Conservation (phyloP, 1,140 invertebrate species). For the Sycobia sp. region DNA sequence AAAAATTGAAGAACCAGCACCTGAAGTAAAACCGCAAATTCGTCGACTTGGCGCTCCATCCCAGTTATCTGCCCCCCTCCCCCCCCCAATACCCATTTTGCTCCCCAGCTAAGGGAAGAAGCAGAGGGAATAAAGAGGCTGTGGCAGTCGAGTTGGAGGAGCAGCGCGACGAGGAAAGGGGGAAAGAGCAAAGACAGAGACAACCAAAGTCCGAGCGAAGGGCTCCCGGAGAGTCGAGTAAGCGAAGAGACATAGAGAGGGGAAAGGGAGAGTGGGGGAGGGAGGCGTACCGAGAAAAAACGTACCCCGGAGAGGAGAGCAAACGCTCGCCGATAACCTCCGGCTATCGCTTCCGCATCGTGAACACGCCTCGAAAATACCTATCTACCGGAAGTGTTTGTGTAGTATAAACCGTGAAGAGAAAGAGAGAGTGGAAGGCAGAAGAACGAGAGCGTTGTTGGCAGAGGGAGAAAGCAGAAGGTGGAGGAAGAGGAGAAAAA, state of each 20-base stretch:
- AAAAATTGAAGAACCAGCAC: no score
- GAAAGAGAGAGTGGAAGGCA: no score
- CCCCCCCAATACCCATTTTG: no score
- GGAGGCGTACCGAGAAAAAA: slow-evolving; percentile 3
- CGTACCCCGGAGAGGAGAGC: slow-evolving; percentile 19
- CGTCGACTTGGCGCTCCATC: neutral
- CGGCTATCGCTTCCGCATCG: slow-evolving; percentile 37
- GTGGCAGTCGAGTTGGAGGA: no score
- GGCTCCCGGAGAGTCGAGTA: slow-evolving; percentile 21
- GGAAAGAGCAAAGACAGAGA: no score
- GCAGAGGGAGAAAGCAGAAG: no score
- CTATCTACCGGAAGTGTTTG: slow-evolving; percentile 36
- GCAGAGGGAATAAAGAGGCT: slow-evolving; percentile 26
- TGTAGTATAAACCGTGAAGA: slow-evolving; percentile 16
- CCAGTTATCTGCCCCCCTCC: no score
- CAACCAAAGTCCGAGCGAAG: slow-evolving; percentile 17
- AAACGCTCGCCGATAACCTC: slow-evolving; percentile 17
- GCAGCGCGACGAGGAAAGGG: neutral
- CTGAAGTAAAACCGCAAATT: slow-evolving; percentile 4
- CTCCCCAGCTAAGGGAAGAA: slow-evolving; percentile 1
- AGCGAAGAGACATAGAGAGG: neutral
- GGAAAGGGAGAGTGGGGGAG: neutral
- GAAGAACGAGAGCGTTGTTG: no score
- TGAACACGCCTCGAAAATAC: slow-evolving; percentile 38
- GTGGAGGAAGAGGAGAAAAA: neutral